A percentile compares a stretch with the other conserved stretches of the same genome.
Conservation (phyloP, 1,140 invertebrate species). For the Ceratosolen fusciceps region DNA sequence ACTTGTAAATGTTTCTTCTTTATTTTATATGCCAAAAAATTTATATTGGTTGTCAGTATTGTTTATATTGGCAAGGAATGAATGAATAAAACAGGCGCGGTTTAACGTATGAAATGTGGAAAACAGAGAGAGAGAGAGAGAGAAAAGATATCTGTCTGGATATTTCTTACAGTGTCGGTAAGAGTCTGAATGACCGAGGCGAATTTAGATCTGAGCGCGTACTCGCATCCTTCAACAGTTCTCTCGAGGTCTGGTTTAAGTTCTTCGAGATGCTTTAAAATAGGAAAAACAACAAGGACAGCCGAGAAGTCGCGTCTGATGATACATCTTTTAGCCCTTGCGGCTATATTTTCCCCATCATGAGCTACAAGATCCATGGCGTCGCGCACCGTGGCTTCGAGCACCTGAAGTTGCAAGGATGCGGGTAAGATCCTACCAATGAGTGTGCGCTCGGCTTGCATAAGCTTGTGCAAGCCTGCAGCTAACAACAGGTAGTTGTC, state of each 20-base stretch:
- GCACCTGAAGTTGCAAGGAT: conserved; percentile 85
- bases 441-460: conserved; percentile 87
- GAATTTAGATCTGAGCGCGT: conserved; percentile 80
- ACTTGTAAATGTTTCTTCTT: too few species aligned
- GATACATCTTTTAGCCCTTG: conserved; percentile 84
- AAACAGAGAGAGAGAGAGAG: too few species aligned
- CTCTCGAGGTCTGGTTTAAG: conserved; percentile 89
- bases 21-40: too few species aligned
- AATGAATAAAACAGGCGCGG: too few species aligned
- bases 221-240: conserved; percentile 82
- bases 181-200: conserved; percentile 82
- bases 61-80: too few species aligned
- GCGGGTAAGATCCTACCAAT: conserved; percentile 88
- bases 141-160: neutral
- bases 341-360: conserved; percentile 87
- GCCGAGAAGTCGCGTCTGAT: conserved; percentile 86
- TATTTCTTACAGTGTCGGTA: conserved; percentile 78
- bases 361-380: conserved; percentile 87
- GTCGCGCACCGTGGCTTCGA: conserved; percentile 87
- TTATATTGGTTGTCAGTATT: too few species aligned
- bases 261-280: conserved; percentile 84
- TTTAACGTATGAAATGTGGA: too few species aligned
- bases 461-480: conserved; percentile 88
- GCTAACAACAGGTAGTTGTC: conserved; percentile 90
- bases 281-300: conserved; percentile 88